Base-by-base conservation (phyloP, 2,888 invertebrate genomes). In the Cephus pulcher region DNA sequence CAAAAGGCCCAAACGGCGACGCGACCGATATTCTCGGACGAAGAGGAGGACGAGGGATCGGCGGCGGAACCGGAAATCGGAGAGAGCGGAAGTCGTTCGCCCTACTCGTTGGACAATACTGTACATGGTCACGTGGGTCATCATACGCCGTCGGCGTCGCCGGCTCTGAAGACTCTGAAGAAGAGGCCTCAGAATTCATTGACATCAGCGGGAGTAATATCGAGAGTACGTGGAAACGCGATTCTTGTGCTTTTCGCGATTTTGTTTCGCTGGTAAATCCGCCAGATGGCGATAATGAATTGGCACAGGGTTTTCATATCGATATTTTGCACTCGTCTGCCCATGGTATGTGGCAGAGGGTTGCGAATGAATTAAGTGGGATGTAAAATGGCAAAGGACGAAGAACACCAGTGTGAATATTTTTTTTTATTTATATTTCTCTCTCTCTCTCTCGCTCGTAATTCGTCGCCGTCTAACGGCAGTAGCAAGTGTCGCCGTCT, bases 21-120 rank as follows among this genome's bases (percentile, higher is more conserved):
- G 15, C 81, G 85, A 79, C 84, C 87, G 40, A 95, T 95, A 34
- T 95, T 95, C 23, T 95, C 95, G 35, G 96, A 96, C 89, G 94
- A 94, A 83, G 94, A 95, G 82, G 94, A 95, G 85, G 95, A 95
- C 83, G 94, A 94, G 86, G 89, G 88, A 12, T 88, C 90, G 12
- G 86, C 86, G 9, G 9, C 9, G 40, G 40, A 56, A 56, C 40
- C 40, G 23, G 94, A 94, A 56, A 79, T 89, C 68, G 88, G 89
- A 34, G 91, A 91, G 85, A 90, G 87, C 79, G 89, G 40, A 56
- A 56, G 40, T 56, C 40, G 40, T 76, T 88, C 88, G 78, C 85
- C 84, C 0, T 82, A 85, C 30, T 83, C 87, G n/a, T 83, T 88
- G 35, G 91, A 90, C 84, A 90, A 91, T 80, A 88, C 89, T 76